Percentiles rank a stretch among this genome's conserved stretches.
phyloP scores from a whole-genome alignment of 1,140 invertebrate genomes.

The Idris sp. region DNA sequence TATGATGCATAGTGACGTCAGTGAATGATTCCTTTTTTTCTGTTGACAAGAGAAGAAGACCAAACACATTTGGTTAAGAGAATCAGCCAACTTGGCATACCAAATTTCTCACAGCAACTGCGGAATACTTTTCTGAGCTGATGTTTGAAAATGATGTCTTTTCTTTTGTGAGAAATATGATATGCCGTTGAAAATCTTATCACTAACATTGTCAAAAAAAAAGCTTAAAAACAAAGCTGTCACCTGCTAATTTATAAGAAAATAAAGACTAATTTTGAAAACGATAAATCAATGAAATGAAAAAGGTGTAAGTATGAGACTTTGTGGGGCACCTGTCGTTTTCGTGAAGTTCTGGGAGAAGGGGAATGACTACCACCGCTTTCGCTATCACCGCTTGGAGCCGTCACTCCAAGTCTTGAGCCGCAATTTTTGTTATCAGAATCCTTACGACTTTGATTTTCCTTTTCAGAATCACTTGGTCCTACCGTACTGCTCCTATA shows the following conservation, averaged over 20 bases:
- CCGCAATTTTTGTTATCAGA: slow-evolving; percentile 81
- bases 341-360: slow-evolving; percentile 88
- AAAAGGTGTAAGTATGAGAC: slow-evolving; percentile 33
- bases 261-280: background rate
- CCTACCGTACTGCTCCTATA: slow-evolving; percentile 92
- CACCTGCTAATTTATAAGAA: background rate
- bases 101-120: slow-evolving; percentile 15
- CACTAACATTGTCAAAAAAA: no score
- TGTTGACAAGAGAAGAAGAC: slow-evolving; percentile 77
- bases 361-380: slow-evolving; percentile 92
- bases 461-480: slow-evolving; percentile 91
- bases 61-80: slow-evolving; percentile 11
- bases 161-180: slow-evolving; percentile 54
- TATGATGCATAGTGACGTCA: slow-evolving; percentile 97
- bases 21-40: slow-evolving; percentile 90
- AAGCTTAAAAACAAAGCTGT: no score
- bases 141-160: no score
- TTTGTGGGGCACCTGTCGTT: slow-evolving; percentile 83
- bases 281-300: slow-evolving; percentile 30
- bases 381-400: slow-evolving; percentile 88
- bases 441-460: slow-evolving; percentile 84
- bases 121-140: no score
- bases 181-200: slow-evolving; percentile 16
- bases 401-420: slow-evolving; percentile 83
- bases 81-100: background rate